Evolutionary conservation across 2,888 invertebrate genomes (phyloP).

Genomic region (Stomorhina lunata): DNA sequence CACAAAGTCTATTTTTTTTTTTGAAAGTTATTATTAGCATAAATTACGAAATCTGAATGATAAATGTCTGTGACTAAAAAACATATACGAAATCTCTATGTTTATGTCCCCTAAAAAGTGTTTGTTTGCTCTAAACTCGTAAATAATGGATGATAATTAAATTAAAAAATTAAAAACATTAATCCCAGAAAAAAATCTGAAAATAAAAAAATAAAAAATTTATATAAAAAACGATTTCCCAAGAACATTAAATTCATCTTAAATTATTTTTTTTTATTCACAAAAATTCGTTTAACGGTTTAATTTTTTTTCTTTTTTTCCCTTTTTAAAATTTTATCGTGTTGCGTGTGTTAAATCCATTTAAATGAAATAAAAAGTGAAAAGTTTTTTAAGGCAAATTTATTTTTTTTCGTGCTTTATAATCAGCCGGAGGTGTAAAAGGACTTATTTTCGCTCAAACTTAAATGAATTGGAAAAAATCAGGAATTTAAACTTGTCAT

Average conservation of each 20-base stretch:
- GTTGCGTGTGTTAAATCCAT: slow-evolving; percentile 60
- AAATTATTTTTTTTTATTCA: neutral
- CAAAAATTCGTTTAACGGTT: slow-evolving; percentile 28
- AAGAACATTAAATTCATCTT: slow-evolving; percentile 10
- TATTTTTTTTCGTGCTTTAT: neutral
- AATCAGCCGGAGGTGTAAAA: slow-evolving; percentile 26
- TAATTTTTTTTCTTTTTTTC: slow-evolving; percentile 11
- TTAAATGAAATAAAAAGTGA: slow-evolving; percentile 50
- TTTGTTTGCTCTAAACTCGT: slow-evolving; percentile 30
- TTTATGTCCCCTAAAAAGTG: slow-evolving; percentile 11
- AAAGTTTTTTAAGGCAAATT: too few species aligned
- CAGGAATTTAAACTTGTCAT: slow-evolving; percentile 49
- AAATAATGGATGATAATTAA: slow-evolving; percentile 44
- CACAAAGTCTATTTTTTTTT: neutral
- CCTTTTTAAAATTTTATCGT: slow-evolving; percentile 8
- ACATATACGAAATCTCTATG: slow-evolving; percentile 3
- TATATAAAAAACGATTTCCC: neutral
- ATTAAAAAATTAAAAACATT: slow-evolving; percentile 42
- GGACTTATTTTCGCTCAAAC: slow-evolving; percentile 13
- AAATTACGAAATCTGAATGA: slow-evolving; percentile 43
- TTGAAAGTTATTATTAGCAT: neutral
- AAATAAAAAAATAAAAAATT: neutral
- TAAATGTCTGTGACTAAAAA: slow-evolving; percentile 19
- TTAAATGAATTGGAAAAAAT: neutral
- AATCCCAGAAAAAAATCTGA: neutral